Evolutionary conservation across 2,113 vertebrate genomes (phyloP).

Genomic region (Orcinus orca): DNA sequence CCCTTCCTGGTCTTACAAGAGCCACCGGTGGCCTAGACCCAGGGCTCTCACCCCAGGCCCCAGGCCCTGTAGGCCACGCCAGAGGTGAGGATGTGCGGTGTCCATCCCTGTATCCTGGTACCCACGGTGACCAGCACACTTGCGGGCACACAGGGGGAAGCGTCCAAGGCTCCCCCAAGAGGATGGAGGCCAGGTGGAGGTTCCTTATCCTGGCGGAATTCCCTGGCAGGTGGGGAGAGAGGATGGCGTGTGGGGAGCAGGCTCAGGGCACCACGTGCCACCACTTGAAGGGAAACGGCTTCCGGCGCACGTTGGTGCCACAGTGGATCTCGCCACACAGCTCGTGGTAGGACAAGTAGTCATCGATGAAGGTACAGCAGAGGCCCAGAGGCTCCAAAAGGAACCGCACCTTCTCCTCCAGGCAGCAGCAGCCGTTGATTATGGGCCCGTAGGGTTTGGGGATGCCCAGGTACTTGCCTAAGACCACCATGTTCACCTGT

Average conservation of each 20-base stretch:
- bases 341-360: constrained; percentile 89
- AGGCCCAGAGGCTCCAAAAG: constrained; percentile 90
- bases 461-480: constrained; percentile 90
- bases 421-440: constrained; percentile 86
- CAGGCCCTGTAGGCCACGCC: background rate
- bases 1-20: background rate
- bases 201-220: background rate
- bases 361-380: constrained; percentile 88
- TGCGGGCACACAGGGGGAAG: background rate
- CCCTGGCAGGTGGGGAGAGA: background rate
- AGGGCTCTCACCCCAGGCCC: background rate
- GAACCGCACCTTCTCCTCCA: constrained; percentile 86
- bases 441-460: constrained; percentile 92
- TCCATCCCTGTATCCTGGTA: background rate
- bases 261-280: constrained; percentile 89
- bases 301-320: constrained; percentile 90
- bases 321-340: constrained; percentile 90
- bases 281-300: constrained; percentile 89
- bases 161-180: background rate
- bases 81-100: fast-evolving
- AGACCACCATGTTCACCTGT: constrained; percentile 94
- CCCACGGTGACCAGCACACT: background rate
- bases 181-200: background rate
- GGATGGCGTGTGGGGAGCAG: fast-evolving
- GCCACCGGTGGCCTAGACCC: background rate